Conservation (phyloP, 2,113 vertebrate genomes). For the Cephalopterus ornatus region DNA sequence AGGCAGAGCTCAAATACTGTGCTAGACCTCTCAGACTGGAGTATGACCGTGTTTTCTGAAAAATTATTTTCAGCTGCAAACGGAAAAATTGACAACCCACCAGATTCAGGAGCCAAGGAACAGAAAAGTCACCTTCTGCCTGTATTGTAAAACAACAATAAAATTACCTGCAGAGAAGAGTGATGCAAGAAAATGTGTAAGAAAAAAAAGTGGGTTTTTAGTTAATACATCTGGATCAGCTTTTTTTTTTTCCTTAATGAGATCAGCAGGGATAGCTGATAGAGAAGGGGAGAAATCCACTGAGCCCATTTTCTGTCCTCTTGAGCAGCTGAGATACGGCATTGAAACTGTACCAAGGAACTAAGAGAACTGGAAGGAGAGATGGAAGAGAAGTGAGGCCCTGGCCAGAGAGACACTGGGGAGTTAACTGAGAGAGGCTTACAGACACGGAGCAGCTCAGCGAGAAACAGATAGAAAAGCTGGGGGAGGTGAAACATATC, state of each 20-base stretch:
- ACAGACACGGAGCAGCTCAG: neutral
- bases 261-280: neutral
- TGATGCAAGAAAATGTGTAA: neutral
- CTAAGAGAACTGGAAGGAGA: neutral
- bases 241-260: neutral
- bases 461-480: neutral
- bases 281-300: neutral
- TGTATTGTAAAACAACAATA: neutral
- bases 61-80: neutral
- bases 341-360: neutral
- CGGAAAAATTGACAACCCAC: neutral
- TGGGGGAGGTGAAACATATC: slow-evolving; percentile 24
- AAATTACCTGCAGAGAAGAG: neutral
- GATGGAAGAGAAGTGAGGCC: neutral
- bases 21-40: neutral
- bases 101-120: neutral
- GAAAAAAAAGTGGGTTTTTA: neutral
- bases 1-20: neutral
- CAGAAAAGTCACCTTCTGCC: neutral
- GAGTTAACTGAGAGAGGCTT: neutral
- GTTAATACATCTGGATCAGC: neutral
- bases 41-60: neutral
- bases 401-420: neutral
- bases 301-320: neutral
- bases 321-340: neutral